Percentiles rank a stretch among this genome's conserved stretches.
These are phyloP conservation scores for Dendrocincla tyrannina DNA, from an alignment of 2,797 vertebrate species.

Conservation along the genomic window DNA sequence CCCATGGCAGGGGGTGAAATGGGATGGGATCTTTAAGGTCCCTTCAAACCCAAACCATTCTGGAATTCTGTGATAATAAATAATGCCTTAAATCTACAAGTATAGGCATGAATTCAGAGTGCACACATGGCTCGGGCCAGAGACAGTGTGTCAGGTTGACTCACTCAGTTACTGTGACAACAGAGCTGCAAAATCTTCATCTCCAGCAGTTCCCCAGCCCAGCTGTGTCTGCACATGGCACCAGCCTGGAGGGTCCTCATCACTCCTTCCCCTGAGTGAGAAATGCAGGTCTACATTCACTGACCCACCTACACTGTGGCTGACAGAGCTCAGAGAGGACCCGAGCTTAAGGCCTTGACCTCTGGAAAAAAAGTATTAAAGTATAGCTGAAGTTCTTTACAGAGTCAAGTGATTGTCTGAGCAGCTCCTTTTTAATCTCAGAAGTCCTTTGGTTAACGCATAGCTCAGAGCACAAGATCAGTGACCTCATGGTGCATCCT, in stretches of 20 bases:
- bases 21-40: not conserved
- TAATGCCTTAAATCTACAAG: not conserved
- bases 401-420: not conserved
- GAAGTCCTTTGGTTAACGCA: not conserved
- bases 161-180: not conserved
- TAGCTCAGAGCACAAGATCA: not conserved
- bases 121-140: accelerated
- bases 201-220: not conserved
- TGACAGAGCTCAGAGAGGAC: not conserved
- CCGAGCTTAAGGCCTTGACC: not conserved
- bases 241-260: not conserved
- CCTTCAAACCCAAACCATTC: not conserved
- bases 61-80: not conserved
- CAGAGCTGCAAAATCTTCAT: not conserved
- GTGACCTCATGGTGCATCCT: not conserved
- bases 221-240: not conserved
- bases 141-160: not conserved
- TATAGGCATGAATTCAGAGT: not conserved
- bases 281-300: not conserved
- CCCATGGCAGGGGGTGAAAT: accelerated
- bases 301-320: not conserved
- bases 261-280: not conserved
- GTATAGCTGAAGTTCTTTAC: not conserved
- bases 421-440: not conserved
- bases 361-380: not conserved